These are phyloP conservation scores for Myrmophylax atrothorax DNA, from an alignment of 2,113 vertebrate genomes.

Conservation along the genomic window DNA sequence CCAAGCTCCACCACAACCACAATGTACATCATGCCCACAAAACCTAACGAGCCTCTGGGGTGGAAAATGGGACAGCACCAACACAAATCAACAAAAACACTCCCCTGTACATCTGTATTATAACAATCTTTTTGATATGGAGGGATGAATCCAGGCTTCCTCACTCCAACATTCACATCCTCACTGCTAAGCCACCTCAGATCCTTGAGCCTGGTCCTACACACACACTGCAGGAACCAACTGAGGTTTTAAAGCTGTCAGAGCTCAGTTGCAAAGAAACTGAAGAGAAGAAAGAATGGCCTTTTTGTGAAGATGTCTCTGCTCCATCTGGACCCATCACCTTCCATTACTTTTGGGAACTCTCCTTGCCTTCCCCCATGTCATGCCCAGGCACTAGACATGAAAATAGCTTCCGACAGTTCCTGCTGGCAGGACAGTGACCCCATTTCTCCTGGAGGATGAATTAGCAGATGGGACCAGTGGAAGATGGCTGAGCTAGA, in stretches of 20 bases:
- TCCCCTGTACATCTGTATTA: background rate
- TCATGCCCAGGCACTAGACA: background rate
- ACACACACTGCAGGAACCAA: fast-evolving
- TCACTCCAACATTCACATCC: background rate
- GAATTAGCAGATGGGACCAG: background rate
- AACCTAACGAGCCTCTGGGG: background rate
- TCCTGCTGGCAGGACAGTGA: background rate
- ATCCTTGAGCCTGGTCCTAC: fast-evolving
- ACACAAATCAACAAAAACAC: background rate
- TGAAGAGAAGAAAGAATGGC: background rate
- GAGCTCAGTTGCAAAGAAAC: background rate
- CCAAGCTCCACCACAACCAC: background rate
- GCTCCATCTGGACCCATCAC: conserved; percentile 15
- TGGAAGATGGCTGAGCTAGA: background rate
- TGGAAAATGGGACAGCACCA: background rate
- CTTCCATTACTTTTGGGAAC: background rate
- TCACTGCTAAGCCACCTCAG: fast-evolving
- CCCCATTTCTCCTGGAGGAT: background rate
- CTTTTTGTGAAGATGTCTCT: background rate
- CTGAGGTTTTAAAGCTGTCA: background rate
- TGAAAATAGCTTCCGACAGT: background rate
- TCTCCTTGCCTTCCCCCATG: background rate
- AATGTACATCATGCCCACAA: background rate
- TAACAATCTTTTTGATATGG: background rate
- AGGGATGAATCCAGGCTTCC: background rate